These are phyloP conservation scores for Colletes latitarsis DNA, from an alignment of 1,140 invertebrate species.

Conservation along the genomic window DNA sequence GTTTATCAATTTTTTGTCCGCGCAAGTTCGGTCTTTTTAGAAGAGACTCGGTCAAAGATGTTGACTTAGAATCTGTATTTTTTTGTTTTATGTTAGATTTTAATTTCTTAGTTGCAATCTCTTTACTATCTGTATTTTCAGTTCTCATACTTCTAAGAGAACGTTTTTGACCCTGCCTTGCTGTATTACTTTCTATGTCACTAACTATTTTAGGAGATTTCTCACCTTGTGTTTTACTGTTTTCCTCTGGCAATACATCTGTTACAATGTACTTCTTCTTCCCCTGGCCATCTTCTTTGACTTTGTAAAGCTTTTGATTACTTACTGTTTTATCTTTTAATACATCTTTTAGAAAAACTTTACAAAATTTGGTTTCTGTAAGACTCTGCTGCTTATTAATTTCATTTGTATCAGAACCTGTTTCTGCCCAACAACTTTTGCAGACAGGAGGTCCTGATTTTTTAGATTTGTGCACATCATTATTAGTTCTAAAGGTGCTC, in stretches of 20 bases:
- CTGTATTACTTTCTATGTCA: neutral
- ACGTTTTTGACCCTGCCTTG: slow-evolving; percentile 19
- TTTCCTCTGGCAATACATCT: slow-evolving; percentile 28
- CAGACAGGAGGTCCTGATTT: slow-evolving; percentile 69
- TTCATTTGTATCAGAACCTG: slow-evolving; percentile 55
- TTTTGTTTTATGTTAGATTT: neutral
- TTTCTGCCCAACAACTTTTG: slow-evolving; percentile 71
- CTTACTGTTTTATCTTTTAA: slow-evolving; percentile 35
- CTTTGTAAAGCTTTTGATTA: slow-evolving; percentile 46
- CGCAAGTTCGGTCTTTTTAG: neutral
- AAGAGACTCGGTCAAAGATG: neutral
- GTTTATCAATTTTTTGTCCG: neutral
- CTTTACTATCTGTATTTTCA: neutral
- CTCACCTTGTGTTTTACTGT: neutral
- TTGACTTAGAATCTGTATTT: neutral
- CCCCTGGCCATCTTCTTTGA: slow-evolving; percentile 61
- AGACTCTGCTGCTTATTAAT: slow-evolving; percentile 7
- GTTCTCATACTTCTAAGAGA: neutral
- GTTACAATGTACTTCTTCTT: slow-evolving; percentile 61
- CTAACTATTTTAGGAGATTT: neutral
- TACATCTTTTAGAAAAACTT: slow-evolving; percentile 75
- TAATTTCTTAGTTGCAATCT: neutral
- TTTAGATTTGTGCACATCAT: slow-evolving; percentile 71
- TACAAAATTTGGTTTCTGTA: slow-evolving; percentile 67
- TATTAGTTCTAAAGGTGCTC: slow-evolving; percentile 43